Base-by-base conservation (phyloP, 35 echinoderm and acorn worm species). In the Apostichopus parvimensis region DNA sequence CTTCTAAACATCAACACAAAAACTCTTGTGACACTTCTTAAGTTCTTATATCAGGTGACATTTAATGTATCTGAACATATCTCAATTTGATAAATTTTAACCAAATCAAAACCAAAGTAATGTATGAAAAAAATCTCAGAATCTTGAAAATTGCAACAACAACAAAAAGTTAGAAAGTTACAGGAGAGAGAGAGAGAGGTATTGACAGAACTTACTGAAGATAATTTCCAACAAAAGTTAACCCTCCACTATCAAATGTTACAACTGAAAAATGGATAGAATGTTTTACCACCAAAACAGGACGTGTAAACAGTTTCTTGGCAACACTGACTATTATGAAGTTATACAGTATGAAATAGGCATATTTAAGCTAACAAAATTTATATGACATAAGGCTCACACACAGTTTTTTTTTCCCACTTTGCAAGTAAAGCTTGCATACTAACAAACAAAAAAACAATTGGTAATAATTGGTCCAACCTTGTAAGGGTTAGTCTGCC, bases 1-100 rank as follows among this genome's bases (percentile, higher is more conserved):
- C 20, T 75, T 75, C 71, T 20, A 75, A 75, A 75, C 71, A 75
- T 75, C 71, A 75, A 75, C 17, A 61, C 64, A 68, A 68, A 68
- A 68, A 0, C 64, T 68, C 2, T 14, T 68, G 34, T 45, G 34
- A 45, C 64, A 68, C 11, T 14, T 4, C 64, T 68, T 68, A 68
- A 68, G 18, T 68, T 9, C 18, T 68, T 17, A 68, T 18, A 68
- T 68, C 13, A 75, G n/a, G 17, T n/a, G 17, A 75, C 71, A 75
- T 20, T 22, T 75, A 75, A 75, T 75, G 71, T 75, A 7, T 6
- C 18, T 68, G 11, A 18, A 22, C 20, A 20, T 75, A 18, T 20
- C 15, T 75, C 34, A 45, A 45, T 45, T 45, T 45, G 34, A 45
- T 45, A 45, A 45, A 45, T 45, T 0, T n/a, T 45, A 3, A 45